phyloP scores from a whole-genome alignment of 2,113 vertebrate genomes.

The Orthochromis indermauri region DNA sequence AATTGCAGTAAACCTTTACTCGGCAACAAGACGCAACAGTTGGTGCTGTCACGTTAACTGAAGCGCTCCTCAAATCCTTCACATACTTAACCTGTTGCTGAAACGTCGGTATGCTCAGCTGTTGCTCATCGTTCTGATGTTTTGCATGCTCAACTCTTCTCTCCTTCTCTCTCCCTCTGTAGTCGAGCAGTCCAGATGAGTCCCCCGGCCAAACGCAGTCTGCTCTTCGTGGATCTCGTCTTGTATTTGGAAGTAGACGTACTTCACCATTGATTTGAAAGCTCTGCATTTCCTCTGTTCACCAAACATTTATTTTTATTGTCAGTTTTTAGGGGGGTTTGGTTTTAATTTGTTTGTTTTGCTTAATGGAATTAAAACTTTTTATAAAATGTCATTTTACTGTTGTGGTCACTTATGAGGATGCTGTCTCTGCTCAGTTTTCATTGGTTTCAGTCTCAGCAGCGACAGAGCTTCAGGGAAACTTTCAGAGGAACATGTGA shows the following conservation, averaged over 20 bases:
- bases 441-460: neutral
- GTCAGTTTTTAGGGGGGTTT: slow-evolving; percentile 7
- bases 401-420: slow-evolving; percentile 36
- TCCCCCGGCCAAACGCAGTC: slow-evolving; percentile 11
- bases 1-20: neutral
- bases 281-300: slow-evolving; percentile 31
- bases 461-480: neutral
- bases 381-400: slow-evolving; percentile 70
- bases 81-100: slow-evolving; percentile 23
- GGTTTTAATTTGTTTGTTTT: slow-evolving; percentile 59
- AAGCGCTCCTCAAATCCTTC: neutral
- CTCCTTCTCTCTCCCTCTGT: neutral
- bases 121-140: neutral
- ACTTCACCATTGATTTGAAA: slow-evolving; percentile 47
- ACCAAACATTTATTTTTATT: slow-evolving; percentile 59
- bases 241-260: slow-evolving; percentile 41
- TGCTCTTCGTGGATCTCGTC: slow-evolving; percentile 2
- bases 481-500: neutral
- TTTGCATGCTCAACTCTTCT: neutral
- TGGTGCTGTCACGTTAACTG: neutral
- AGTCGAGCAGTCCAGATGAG: slow-evolving; percentile 80
- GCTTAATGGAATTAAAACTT: slow-evolving; percentile 69
- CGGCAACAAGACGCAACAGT: neutral
- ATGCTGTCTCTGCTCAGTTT: neutral
- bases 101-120: slow-evolving; percentile 27